phyloP scores from a whole-genome alignment of 2,113 vertebrate genomes.

The Scolopax mira region DNA sequence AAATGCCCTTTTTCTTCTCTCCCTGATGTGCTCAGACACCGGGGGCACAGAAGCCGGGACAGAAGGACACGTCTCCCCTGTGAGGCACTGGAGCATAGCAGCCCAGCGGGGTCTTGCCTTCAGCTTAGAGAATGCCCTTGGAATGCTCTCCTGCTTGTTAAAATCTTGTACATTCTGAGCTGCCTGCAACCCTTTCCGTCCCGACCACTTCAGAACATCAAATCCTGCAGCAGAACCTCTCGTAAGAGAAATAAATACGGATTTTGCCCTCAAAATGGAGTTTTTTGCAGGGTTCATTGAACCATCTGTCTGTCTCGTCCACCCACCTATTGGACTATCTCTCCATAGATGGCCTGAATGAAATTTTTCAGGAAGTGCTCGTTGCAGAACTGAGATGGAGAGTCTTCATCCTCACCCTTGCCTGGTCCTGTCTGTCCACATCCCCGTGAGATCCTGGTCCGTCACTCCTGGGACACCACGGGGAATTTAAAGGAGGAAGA shows the following conservation, averaged over 20 bases:
- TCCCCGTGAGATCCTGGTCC: accelerated
- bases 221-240: not conserved
- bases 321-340: not conserved
- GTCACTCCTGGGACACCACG: accelerated
- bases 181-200: not conserved
- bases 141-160: not conserved
- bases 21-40: not conserved
- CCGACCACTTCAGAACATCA: not conserved
- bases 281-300: not conserved
- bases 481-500: not conserved
- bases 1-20: too few relatives aligned
- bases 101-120: not conserved
- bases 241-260: accelerated
- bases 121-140: not conserved
- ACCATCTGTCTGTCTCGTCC: too few relatives aligned
- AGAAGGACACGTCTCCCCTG: not conserved
- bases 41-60: accelerated
- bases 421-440: too few relatives aligned
- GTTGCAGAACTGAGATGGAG: not conserved
- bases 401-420: not conserved
- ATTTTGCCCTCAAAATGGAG: not conserved
- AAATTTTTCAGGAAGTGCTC: not conserved
- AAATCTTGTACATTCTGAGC: not conserved
- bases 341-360: not conserved
- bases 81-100: not conserved